These are phyloP conservation scores for Spea hammondii DNA, from an alignment of 2,797 vertebrate species.

Conservation along the genomic window DNA sequence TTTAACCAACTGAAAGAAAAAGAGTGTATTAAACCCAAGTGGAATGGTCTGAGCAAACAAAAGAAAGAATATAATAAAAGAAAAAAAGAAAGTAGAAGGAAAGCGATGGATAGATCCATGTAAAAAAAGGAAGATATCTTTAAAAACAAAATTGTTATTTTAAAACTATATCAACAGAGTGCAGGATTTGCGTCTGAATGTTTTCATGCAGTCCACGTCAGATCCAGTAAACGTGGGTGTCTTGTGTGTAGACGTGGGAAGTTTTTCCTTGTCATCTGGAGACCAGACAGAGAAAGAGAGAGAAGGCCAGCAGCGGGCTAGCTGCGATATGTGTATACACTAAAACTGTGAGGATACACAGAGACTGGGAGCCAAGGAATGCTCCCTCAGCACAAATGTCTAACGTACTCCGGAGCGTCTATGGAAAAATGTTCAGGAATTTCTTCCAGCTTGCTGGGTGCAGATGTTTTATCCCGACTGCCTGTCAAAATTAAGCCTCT, in stretches of 20 bases:
- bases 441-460: slow-evolving; percentile 36
- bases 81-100: too few species aligned
- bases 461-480: slow-evolving; percentile 40
- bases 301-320: slow-evolving; percentile 9
- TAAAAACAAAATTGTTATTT: not conserved
- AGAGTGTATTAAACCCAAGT: too few species aligned
- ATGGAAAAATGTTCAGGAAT: slow-evolving; percentile 38
- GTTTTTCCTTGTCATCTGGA: slow-evolving; percentile 61
- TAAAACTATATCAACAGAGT: not conserved
- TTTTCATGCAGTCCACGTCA: slow-evolving; percentile 13
- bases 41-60: not conserved
- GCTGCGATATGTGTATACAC: slow-evolving; percentile 31
- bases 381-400: slow-evolving; percentile 47
- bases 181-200: not conserved
- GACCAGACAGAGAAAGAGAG: slow-evolving; percentile 50
- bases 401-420: slow-evolving; percentile 33
- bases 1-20: slow-evolving; percentile 83
- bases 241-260: slow-evolving; percentile 45
- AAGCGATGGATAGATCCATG: too few species aligned
- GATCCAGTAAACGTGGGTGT: slow-evolving; percentile 36
- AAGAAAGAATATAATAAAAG: not conserved
- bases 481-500: slow-evolving; percentile 20
- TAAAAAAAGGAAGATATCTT: too few species aligned
- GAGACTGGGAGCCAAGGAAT: slow-evolving; percentile 24
- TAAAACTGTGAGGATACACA: slow-evolving; percentile 2